Conservation (phyloP, 1,140 invertebrate genomes). For the Cydia fagiglandana region DNA sequence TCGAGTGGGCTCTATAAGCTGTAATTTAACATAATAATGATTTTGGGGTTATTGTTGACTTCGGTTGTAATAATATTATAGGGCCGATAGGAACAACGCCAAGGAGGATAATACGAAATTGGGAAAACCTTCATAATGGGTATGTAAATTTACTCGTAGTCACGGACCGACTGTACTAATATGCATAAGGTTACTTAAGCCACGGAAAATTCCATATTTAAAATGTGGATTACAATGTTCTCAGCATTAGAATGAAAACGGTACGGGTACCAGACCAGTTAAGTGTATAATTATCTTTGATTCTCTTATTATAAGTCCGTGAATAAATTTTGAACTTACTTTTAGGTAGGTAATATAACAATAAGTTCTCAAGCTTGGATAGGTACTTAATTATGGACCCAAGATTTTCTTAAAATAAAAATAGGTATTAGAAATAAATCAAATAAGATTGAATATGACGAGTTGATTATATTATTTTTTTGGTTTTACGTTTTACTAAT, state of each 20-base stretch:
- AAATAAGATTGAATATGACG: too few species aligned
- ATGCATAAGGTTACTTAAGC: constrained; percentile 27
- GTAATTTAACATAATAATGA: too few species aligned
- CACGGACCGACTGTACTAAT: constrained; percentile 25
- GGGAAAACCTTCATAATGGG: constrained; percentile 26
- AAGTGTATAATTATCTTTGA: constrained; percentile 20
- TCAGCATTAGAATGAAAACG: not conserved
- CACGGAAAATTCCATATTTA: constrained; percentile 26
- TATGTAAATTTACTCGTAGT: constrained; percentile 29
- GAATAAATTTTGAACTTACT: too few species aligned
- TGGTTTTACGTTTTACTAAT: too few species aligned
- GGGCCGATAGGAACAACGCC: not conserved
- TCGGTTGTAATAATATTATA: constrained; percentile 7
- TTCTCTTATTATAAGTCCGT: too few species aligned
- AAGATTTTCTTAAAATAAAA: too few species aligned
- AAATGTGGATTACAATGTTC: constrained; percentile 6
- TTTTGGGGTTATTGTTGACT: not conserved
- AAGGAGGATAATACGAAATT: constrained; percentile 21
- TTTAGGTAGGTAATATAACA: too few species aligned
- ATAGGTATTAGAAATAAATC: too few species aligned
- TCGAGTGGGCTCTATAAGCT: too few species aligned
- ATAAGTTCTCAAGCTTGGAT: too few species aligned
- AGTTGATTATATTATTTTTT: too few species aligned
- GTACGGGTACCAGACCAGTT: not conserved
- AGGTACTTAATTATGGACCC: too few species aligned